Evolutionary conservation across 2,113 vertebrate species (phyloP), one percentile per base, ranked within the genome.

Genomic region (Saguinus imperator): DNA sequence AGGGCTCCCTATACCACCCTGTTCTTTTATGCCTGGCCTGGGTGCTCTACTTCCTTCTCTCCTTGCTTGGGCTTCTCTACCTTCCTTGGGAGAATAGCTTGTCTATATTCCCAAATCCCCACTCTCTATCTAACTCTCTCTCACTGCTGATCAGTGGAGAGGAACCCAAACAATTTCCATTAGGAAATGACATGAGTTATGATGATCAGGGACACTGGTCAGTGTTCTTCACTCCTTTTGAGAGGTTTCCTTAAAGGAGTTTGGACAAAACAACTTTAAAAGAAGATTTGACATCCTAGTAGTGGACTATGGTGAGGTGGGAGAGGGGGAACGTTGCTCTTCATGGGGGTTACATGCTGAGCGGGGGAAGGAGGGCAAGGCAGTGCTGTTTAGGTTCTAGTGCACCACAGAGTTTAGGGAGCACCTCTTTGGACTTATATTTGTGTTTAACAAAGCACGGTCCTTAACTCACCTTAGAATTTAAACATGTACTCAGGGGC

Each of bases 171-270:
- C 5, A 18, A 14, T 37, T 80, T 37, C 79, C 58, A 82, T 21
- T 23, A 90, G 35, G 35, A 87, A 87, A 52, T 14, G 72, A 79
- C 70, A 75, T 58, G 68, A 90, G 66, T 4, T 82, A 29, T 83
- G 43, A 8, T 50, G 13, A 45, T 14, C 77, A 23, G 48, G 5
- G 43, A 64, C 55, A 14, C 35, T 87, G 68, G 68, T 70, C 70
- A 58, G 90, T 40, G 6, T 66, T 66, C 80, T 82, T 64, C 14
- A 50, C 3, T 92, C 25, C 52, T 70, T 8, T 20, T 66, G 50
- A 87, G 75, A 92, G 17, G 21, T 82, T 92, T 95, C 23, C 48
- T 86, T 92, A 45, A 86, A 87, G 50, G 35, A 79, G 27, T 17
- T 43, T 73, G 61, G 48, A 29, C 13, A 43, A 68, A 37, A 68